A percentile compares a stretch with the other conserved stretches of the same genome.
These are phyloP conservation scores for Antrozous pallidus DNA, from an alignment of 2,797 vertebrate species.

Conservation along the genomic window DNA sequence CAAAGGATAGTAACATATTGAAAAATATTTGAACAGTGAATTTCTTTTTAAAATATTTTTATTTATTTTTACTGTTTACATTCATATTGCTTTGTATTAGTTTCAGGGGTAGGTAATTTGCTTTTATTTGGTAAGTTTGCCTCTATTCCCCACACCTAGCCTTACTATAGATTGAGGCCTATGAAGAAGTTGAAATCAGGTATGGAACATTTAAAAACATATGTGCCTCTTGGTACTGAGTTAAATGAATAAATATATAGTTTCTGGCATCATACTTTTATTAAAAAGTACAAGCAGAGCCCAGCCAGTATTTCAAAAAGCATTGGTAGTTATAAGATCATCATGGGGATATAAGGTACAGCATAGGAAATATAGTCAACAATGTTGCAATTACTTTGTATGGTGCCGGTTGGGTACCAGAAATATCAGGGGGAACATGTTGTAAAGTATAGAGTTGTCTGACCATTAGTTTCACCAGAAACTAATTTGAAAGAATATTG, in stretches of 20 bases:
- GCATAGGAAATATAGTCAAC: not conserved
- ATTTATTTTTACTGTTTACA: not conserved
- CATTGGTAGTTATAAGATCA: not conserved
- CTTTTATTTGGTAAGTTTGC: not conserved
- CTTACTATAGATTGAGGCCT: not conserved
- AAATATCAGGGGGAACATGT: not conserved
- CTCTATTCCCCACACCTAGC: not conserved
- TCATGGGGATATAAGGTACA: not conserved
- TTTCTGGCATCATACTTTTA: not conserved
- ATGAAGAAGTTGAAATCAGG: not conserved
- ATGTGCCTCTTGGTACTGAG: not conserved
- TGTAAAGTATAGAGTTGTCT: not conserved
- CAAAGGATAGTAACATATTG: not conserved
- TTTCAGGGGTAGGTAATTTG: not conserved
- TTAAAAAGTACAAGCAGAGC: not conserved
- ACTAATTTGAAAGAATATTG: not conserved
- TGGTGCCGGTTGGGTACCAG: not conserved
- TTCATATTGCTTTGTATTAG: not conserved
- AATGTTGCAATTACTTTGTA: not conserved
- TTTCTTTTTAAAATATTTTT: not conserved
- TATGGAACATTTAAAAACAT: not conserved
- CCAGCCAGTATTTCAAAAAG: not conserved
- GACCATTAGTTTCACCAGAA: not conserved
- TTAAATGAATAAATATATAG: not conserved
- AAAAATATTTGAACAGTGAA: not conserved